Percentiles rank a stretch among this genome's conserved stretches.
phyloP scores from a whole-genome alignment of 2,113 vertebrate genomes.

The human (Homo sapiens) region GRCh38 chr18:26140501-26141000 shows the following conservation, averaged over 20 bases:
- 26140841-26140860: not conserved
- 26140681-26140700: not conserved
- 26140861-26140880: not conserved
- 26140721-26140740: not conserved
- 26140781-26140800: not conserved
- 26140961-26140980: not conserved
- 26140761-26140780: not conserved
- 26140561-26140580: not conserved
- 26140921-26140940: not conserved
- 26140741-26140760: not conserved
- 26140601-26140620: not conserved
- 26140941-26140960: not conserved
- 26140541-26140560: not conserved
- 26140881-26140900: not conserved
- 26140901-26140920: not conserved
- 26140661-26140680: not conserved
- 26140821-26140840: not conserved
- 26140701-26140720: not conserved
- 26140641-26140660: not conserved
- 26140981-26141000: not conserved
- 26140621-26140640: not conserved
- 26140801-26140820: not conserved
- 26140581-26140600: not conserved
- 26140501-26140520: not conserved
- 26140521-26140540: not conserved